These are phyloP conservation scores for Macrobrachium nipponense DNA, from an alignment of 1,140 invertebrate genomes.

Conservation along the genomic window DNA sequence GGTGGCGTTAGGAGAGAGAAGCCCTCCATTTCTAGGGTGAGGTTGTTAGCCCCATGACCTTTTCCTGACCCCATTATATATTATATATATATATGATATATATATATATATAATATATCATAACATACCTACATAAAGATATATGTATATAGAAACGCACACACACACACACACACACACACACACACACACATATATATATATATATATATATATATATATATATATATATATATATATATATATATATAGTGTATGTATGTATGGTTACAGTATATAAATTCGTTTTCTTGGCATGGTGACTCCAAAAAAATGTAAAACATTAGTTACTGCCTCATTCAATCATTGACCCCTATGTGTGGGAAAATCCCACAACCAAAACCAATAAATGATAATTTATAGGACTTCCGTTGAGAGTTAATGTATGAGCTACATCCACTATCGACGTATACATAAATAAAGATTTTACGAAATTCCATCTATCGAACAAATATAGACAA, in stretches of 20 bases:
- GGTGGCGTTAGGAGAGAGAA: too few species aligned
- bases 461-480: too few species aligned
- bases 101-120: slow-evolving; percentile 32
- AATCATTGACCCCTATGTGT: too few species aligned
- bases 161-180: too few species aligned
- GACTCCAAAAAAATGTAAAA: not conserved
- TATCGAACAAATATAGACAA: too few species aligned
- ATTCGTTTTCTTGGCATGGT: not conserved
- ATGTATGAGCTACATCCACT: too few species aligned
- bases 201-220: slow-evolving; percentile 31
- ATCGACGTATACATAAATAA: too few species aligned
- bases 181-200: too few species aligned
- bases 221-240: slow-evolving; percentile 9
- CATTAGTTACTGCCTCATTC: not conserved
- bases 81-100: slow-evolving; percentile 21
- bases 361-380: too few species aligned
- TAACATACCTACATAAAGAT: slow-evolving; percentile 13
- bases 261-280: not conserved
- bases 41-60: not conserved
- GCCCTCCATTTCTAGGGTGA: too few species aligned
- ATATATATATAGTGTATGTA: not conserved
- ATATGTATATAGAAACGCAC: slow-evolving; percentile 14
- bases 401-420: too few species aligned
- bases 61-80: slow-evolving; percentile 14
- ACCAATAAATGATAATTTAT: too few species aligned